Evolutionary conservation across 1,140 invertebrate species (phyloP), one percentile per base, ranked within the genome.

Genomic region (Caerostris darwini): DNA sequence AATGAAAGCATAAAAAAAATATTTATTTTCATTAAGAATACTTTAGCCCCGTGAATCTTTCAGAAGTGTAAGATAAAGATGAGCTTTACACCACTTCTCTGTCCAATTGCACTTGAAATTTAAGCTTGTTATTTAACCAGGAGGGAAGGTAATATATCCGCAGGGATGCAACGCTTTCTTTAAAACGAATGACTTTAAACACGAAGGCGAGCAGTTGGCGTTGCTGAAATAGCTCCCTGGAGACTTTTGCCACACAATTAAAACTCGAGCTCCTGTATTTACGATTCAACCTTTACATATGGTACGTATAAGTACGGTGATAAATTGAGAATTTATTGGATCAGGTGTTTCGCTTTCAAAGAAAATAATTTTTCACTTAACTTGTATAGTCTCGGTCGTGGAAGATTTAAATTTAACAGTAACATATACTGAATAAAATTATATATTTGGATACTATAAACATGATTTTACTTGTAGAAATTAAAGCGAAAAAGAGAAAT

Each of bases 281-380:
- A 89, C 67, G 64, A 71, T 89, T 89, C 50, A 14, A 17, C 87
- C 53, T 56, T 71, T 71, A 69, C 50, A 7, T 89, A 71, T 34
- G 64, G 56, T 89, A 61, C 64, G 54, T 19, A 54, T 89, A 69
- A 89, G 64, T 71, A 50, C 10, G 53, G 87, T 89, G 87, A 89
- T 89, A 89, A 89, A 89, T 89, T 89, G 87, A n/a, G 67, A 69
- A 89, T 71, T 89, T 89, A 89, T 89, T 67, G 14, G 61, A 71
- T 61, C 19, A 61, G 58, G 85, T 77, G 71, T 19, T 77, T 19
- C 34, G 34, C 50, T 53, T 77, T 50, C 8, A 50, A 12, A 50
- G 8, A 12, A 34, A 77, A 77, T 77, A 53, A 77, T 12, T 77
- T 77, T 77, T 77, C 34, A 34, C 34, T 34, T 34, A 34, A 34